Base-by-base conservation (phyloP, 2,888 invertebrate species). In the Bursaphelenchus okinawaensis region DNA sequence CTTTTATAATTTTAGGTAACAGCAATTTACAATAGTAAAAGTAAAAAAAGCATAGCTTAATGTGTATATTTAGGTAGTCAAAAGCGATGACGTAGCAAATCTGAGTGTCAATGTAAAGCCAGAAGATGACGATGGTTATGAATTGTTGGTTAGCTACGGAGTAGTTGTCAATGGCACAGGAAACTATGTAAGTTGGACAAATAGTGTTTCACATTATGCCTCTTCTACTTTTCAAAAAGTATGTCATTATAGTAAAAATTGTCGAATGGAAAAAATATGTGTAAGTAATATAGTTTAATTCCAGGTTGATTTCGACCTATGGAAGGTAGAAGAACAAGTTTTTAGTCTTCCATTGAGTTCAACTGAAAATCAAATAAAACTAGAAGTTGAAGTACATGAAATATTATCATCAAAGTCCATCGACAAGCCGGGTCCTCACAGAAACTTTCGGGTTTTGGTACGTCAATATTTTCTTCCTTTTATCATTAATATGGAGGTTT, bases 391-490 rank as follows among this genome's bases (percentile, higher is more conserved):
- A 40, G 54, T 72, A 4, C 31, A 62, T 20, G 65, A 75, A 62
- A 65, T 72, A n/a, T 62, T 75, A n/a, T 71, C 55, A 31, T 66
- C 54, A 29, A 63, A 50, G 50, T 62, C 71, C 59, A 52, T 76
- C 28, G 59, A 31, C 4, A 27, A 52, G 22, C 52, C 57, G 20
- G 65, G 66, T 6, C 50, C 62, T n/a, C 67, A 62, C 7, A 62
- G 76, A 23, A 62, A 65, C 40, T 71, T 72, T 28, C 67, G 73
- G 59, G 55, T 75, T 9, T 63, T 75, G 61, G 75, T 75, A 29
- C 65, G 66, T 64, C 16, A 22, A 4, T 24, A 26, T n/a, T n/a
- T n/a, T n/a, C n/a, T n/a, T n/a, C n/a, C n/a, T n/a, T n/a, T n/a
- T n/a, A n/a, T n/a, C n/a, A n/a, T n/a, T n/a, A n/a, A n/a, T n/a